Conservation (phyloP, 2,888 invertebrate species). For the Torymus tubicola region DNA sequence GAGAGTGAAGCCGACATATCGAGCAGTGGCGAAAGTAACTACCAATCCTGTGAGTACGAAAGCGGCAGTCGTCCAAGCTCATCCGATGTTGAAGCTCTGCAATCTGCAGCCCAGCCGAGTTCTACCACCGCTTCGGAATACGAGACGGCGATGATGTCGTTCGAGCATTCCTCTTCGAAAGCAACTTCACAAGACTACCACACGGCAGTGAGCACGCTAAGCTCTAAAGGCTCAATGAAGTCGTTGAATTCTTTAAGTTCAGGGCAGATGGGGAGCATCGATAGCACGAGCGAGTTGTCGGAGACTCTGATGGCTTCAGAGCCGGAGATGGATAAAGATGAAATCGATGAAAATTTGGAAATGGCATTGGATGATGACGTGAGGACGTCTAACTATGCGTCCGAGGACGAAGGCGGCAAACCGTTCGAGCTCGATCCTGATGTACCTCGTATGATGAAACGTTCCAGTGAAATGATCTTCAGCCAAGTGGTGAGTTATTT, state of each 20-base stretch:
- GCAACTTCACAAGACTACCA: conserved; percentile 90
- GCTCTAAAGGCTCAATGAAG: conserved; percentile 93
- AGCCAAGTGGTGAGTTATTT: conserved; percentile 77
- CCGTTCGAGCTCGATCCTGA: conserved; percentile 76
- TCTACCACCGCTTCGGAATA: conserved; percentile 90
- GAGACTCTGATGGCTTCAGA: conserved; percentile 95
- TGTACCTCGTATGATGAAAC: conserved; percentile 82
- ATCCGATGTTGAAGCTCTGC: conserved; percentile 90
- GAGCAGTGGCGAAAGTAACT: conserved; percentile 90
- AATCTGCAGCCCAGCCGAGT: conserved; percentile 77
- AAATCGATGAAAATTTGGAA: conserved; percentile 79
- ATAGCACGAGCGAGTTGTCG: conserved; percentile 90
- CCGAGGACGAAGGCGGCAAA: conserved; percentile 69
- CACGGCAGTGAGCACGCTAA: conserved; percentile 91
- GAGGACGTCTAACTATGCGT: conserved; percentile 66
- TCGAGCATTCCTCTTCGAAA: conserved; percentile 84
- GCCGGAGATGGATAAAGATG: conserved; percentile 84
- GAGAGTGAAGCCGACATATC: conserved; percentile 88
- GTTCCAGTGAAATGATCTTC: conserved; percentile 94
- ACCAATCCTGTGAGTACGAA: conserved; percentile 90
- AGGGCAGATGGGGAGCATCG: conserved; percentile 91
- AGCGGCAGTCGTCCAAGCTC: conserved; percentile 87
- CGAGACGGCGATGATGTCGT: conserved; percentile 90
- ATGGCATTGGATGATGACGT: conserved; percentile 72
- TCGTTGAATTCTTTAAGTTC: conserved; percentile 93